phyloP scores from a whole-genome alignment of 37 sponge, comb jelly and placozoan genomes.

The Corticium candelabrum region DNA sequence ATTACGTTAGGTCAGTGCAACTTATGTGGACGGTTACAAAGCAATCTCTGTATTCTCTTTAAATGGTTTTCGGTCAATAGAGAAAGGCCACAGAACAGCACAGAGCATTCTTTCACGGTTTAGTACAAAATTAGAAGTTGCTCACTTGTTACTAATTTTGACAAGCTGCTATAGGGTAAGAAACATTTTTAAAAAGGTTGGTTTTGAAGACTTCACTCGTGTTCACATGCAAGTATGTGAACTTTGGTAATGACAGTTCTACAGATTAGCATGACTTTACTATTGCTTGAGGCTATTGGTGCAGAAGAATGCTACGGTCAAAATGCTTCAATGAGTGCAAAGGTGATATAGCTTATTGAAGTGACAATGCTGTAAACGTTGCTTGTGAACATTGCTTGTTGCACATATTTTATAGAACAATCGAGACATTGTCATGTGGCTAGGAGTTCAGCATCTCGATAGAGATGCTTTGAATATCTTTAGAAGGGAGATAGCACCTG shows the following conservation, averaged over 20 bases:
- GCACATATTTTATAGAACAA: background rate
- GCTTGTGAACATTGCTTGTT: no score
- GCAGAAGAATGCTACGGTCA: constrained; percentile 23
- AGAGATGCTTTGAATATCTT: constrained; percentile 77
- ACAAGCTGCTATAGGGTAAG: constrained; percentile 33
- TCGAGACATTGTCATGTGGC: constrained; percentile 73
- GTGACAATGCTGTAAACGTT: background rate
- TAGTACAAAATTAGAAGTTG: background rate
- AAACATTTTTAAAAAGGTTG: constrained; percentile 43
- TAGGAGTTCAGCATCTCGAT: constrained; percentile 61
- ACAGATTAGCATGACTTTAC: background rate
- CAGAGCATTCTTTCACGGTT: constrained; percentile 40
- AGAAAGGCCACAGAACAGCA: constrained; percentile 69
- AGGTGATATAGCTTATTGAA: background rate
- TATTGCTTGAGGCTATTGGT: constrained; percentile 8
- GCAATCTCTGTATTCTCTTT: constrained; percentile 56
- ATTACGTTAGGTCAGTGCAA: constrained; percentile 69
- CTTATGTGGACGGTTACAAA: constrained; percentile 74
- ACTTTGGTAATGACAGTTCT: background rate
- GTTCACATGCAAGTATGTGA: constrained; percentile 61
- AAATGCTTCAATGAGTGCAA: background rate
- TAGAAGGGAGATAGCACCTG: constrained; percentile 77
- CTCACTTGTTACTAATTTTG: background rate
- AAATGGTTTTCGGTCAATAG: constrained; percentile 66
- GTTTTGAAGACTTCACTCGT: constrained; percentile 48